Evolutionary conservation across 2,113 vertebrate species (phyloP), one percentile per base, ranked within the genome.

Genomic region (Hipposideros armiger): DNA sequence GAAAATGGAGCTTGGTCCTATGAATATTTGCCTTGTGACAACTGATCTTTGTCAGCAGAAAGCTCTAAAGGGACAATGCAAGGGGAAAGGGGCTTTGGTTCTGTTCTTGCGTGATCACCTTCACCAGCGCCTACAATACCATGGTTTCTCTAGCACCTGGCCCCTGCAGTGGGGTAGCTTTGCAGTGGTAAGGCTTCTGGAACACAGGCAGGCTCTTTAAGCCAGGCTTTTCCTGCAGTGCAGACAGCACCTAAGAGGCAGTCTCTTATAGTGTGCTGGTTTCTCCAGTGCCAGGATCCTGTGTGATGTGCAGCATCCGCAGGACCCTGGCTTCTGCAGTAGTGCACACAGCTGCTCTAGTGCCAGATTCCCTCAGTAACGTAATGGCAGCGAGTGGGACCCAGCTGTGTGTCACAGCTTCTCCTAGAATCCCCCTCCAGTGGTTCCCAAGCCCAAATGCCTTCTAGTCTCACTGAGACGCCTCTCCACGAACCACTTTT

Each of bases 201-300:
- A 40, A 5, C 0, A 30, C 4, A 45, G 20, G 11, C 6, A 36
- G 45, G 11, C 30, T 62, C 19, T 56, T 64, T 3, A 54, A 47
- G 7, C 15, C 22, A 36, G 16, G 8, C 9, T 66, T 73, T 32
- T 58, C 77, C 45, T 73, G 56, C 14, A 87, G 56, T 36, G 72
- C 11, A n/a, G 66, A 19, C 1, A 10, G 17, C 66, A 14, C 54
- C n/a, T 19, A 36, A 66, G n/a, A 26, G 11, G 3, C 66, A 47
- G 1, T 20, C 6, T 47, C 20, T 11, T 47, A 20, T 0, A 64
- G 28, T 1, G 16, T 36, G 3, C 10, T 42, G 8, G 16, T 62
- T 54, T 86, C n/a, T 11, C 45, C 36, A 80, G 11, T 11, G 28
- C 6, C 22, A 54, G 3, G 8, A 11, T 74, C 47, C 26, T 74